These are phyloP conservation scores for Poecile atricapillus DNA, from an alignment of 2,113 vertebrate species.

Conservation along the genomic window DNA sequence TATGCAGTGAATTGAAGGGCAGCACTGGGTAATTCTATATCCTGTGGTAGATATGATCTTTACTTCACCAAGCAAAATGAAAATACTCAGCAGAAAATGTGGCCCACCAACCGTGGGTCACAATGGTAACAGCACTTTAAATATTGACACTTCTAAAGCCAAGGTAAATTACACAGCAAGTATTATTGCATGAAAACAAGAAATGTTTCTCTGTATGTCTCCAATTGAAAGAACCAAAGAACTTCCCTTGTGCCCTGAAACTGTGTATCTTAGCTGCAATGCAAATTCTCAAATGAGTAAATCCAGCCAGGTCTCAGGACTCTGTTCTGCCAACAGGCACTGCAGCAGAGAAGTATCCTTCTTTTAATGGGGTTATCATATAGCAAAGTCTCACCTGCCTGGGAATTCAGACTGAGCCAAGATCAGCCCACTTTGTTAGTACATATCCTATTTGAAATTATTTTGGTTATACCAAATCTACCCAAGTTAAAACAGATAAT, in stretches of 20 bases:
- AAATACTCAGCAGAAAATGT: not conserved
- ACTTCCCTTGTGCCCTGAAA: not conserved
- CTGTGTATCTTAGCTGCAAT: rapidly evolving
- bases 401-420: not conserved
- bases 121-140: not conserved
- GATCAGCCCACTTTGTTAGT: not conserved
- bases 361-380: not conserved
- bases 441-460: not conserved
- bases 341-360: not conserved
- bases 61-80: not conserved
- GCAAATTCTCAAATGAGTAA: not conserved
- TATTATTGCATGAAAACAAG: not conserved
- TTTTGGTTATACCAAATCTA: not conserved
- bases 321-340: not conserved
- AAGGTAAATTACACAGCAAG: constrained; percentile 1
- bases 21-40: not conserved
- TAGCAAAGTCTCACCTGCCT: not conserved
- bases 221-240: not conserved
- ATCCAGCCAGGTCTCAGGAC: not conserved
- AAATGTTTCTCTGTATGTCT: not conserved
- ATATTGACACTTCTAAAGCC: not conserved
- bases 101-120: not conserved
- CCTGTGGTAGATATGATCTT: not conserved
- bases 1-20: not conserved
- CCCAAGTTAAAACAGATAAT: not conserved